A percentile compares a stretch with the other conserved stretches of the same genome.
phyloP scores from a whole-genome alignment of 2,888 invertebrate genomes.

The Pasiphila rectangulata region DNA sequence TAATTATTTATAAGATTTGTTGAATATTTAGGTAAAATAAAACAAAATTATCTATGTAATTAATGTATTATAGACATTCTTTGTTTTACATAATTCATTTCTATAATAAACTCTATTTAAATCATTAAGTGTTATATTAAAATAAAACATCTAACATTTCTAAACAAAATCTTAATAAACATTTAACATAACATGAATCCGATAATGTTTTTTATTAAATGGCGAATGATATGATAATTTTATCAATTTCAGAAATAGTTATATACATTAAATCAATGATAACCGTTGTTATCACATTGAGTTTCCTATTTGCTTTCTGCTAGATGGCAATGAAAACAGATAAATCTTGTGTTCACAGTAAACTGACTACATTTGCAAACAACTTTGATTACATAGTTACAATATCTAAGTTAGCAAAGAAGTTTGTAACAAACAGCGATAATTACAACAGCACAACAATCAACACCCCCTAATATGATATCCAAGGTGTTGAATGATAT shows the following conservation, averaged over 20 bases:
- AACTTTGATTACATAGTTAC: constrained; percentile 44
- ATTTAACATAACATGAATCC: constrained; percentile 58
- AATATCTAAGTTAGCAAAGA: constrained; percentile 48
- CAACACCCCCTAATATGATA: constrained; percentile 47
- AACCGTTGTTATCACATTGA: constrained; percentile 47
- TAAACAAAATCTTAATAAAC: constrained; percentile 56
- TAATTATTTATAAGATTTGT: neutral
- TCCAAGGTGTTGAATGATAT: constrained; percentile 38
- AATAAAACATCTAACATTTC: constrained; percentile 56
- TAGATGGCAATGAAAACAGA: constrained; percentile 49
- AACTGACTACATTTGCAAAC: constrained; percentile 41
- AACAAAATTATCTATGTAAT: constrained; percentile 73
- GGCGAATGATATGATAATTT: constrained; percentile 83
- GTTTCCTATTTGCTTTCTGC: constrained; percentile 43
- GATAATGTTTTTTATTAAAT: constrained; percentile 68
- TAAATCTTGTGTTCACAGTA: constrained; percentile 55
- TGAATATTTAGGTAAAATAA: constrained; percentile 18
- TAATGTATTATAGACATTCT: constrained; percentile 79
- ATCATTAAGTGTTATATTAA: constrained; percentile 55
- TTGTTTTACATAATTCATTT: constrained; percentile 77
- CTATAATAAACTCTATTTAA: constrained; percentile 70
- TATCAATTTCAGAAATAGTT: constrained; percentile 45
- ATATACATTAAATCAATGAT: constrained; percentile 55
- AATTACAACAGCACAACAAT: constrained; percentile 57
- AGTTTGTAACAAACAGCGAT: constrained; percentile 56